Evolutionary conservation across 2,113 vertebrate species (phyloP).

Genomic region (Bubo scandiacus): DNA sequence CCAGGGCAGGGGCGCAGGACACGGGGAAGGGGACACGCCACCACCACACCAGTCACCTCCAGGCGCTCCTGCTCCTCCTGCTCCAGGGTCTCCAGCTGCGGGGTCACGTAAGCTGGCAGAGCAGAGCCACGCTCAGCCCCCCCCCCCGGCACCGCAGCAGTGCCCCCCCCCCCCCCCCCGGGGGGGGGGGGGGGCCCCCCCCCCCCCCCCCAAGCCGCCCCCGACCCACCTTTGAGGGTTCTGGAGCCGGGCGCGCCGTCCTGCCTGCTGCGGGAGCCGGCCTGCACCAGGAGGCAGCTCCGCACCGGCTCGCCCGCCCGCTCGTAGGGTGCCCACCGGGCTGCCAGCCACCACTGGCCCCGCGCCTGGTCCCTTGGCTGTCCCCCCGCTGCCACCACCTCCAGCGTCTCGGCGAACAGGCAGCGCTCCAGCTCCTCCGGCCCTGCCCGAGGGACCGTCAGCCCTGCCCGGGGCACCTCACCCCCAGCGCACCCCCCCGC

Average conservation of each 20-base stretch:
- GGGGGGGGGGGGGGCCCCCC: accelerated
- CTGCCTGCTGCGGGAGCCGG: constrained; percentile 68
- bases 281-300: constrained; percentile 77
- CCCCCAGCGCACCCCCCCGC: neutral
- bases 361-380: constrained; percentile 40
- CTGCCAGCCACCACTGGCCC: constrained; percentile 76
- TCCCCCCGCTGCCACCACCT: constrained; percentile 59
- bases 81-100: constrained; percentile 47
- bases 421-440: constrained; percentile 68
- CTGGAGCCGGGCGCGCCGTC: constrained; percentile 76
- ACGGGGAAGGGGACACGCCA: neutral
- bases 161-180: neutral
- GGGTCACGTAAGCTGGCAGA: constrained; percentile 21
- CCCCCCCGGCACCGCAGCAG: neutral
- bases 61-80: constrained; percentile 37
- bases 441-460: constrained; percentile 33
- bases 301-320: constrained; percentile 7
- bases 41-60: neutral
- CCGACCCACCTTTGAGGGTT: constrained; percentile 76
- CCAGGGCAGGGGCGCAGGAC: neutral
- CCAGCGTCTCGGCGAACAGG: constrained; percentile 80
- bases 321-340: constrained; percentile 64
- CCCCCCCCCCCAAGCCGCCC: too few species aligned
- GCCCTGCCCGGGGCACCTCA: neutral
- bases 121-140: neutral